Evolutionary conservation across 2,797 vertebrate species (phyloP).

Genomic region (Rhadinocentrus ornatus): DNA sequence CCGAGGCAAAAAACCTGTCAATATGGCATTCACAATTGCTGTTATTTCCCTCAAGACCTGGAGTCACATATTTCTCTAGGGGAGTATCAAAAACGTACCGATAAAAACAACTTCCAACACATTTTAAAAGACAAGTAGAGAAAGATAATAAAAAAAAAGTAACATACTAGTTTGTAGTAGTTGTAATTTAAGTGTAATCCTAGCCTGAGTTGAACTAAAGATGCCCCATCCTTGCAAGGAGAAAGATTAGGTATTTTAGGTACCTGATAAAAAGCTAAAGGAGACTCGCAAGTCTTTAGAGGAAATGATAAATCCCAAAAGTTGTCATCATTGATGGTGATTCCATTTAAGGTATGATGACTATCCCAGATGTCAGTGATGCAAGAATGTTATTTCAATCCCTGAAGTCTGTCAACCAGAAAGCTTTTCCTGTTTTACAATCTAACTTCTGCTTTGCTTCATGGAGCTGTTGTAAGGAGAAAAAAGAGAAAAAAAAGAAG

Average conservation of each 20-base stretch:
- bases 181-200: neutral
- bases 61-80: slow-evolving; percentile 62
- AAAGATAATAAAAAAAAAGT: slow-evolving; percentile 5
- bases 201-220: neutral
- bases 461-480: slow-evolving; percentile 39
- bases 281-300: slow-evolving; percentile 38
- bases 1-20: slow-evolving; percentile 48
- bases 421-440: slow-evolving; percentile 61
- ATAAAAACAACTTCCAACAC: slow-evolving; percentile 43
- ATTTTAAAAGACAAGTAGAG: slow-evolving; percentile 23
- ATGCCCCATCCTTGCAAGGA: neutral
- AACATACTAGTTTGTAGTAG: neutral
- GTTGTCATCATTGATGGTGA: slow-evolving; percentile 61
- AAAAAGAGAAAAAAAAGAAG: slow-evolving; percentile 27
- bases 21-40: slow-evolving; percentile 64
- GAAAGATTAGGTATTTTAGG: neutral
- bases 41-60: slow-evolving; percentile 74
- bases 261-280: slow-evolving; percentile 18
- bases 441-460: slow-evolving; percentile 56
- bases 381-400: slow-evolving; percentile 65
- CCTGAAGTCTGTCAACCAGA: slow-evolving; percentile 59
- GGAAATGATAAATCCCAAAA: slow-evolving; percentile 57
- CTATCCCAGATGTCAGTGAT: slow-evolving; percentile 70
- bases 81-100: slow-evolving; percentile 47
- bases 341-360: slow-evolving; percentile 70